phyloP scores from a whole-genome alignment of 2,888 invertebrate genomes.

The Phaedon cochleariae region DNA sequence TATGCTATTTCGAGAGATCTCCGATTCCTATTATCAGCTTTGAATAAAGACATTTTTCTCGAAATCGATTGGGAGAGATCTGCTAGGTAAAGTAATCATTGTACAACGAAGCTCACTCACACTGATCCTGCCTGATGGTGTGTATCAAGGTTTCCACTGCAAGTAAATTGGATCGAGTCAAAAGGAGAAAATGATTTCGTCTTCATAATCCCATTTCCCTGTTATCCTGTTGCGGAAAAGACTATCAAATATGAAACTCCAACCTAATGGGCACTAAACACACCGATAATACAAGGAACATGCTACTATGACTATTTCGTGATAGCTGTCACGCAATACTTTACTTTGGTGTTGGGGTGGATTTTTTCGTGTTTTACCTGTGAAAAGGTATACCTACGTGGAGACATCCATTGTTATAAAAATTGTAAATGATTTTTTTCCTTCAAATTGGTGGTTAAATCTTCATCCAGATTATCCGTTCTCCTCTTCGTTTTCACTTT shows the following conservation, averaged over 20 bases:
- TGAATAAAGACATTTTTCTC: no score
- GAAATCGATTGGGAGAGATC: no score
- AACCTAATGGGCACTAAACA: background rate
- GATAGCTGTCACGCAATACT: background rate
- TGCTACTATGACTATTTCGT: constrained; percentile 2
- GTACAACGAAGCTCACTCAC: background rate
- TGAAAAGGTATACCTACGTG: no score
- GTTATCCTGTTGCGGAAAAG: background rate
- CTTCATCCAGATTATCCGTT: no score
- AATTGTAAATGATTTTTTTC: no score
- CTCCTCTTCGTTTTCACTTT: no score
- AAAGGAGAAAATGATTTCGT: background rate
- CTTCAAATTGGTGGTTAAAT: no score
- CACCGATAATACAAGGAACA: background rate
- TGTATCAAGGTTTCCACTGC: background rate
- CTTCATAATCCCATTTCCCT: background rate
- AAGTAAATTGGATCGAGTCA: background rate
- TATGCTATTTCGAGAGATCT: no score
- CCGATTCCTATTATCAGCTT: no score
- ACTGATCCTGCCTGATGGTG: background rate
- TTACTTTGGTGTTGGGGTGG: background rate
- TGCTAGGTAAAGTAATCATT: no score
- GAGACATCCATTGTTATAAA: no score
- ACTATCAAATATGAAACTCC: background rate
- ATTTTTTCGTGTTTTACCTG: background rate